These are phyloP conservation scores for Heliconius ethilla DNA, from an alignment of 2,888 invertebrate species.

Conservation along the genomic window DNA sequence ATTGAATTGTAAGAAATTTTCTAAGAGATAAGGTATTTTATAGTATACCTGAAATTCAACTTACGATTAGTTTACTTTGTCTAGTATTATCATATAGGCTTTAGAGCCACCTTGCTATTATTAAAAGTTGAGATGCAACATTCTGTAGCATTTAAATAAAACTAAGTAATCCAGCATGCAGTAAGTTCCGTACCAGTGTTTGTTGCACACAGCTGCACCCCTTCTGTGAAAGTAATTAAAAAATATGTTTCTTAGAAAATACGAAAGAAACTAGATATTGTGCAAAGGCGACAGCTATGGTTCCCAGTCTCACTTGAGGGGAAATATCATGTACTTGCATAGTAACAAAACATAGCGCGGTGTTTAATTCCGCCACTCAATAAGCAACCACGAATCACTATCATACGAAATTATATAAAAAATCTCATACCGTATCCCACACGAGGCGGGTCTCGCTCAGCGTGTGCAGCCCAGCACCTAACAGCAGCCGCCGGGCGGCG, in stretches of 20 bases:
- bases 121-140: slow-evolving; percentile 64
- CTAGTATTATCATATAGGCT: slow-evolving; percentile 33
- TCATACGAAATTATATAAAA: no score
- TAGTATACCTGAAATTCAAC: slow-evolving; percentile 39
- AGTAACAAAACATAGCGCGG: no score
- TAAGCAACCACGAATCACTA: no score
- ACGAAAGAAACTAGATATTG: not conserved
- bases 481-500: slow-evolving; percentile 95
- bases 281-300: no score
- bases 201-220: slow-evolving; percentile 77
- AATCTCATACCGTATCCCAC: slow-evolving; percentile 20
- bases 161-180: slow-evolving; percentile 71
- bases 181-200: slow-evolving; percentile 72
- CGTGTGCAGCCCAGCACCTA: slow-evolving; percentile 82
- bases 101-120: slow-evolving; percentile 47
- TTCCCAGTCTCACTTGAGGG: no score
- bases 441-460: slow-evolving; percentile 55
- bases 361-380: no score
- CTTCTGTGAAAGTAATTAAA: slow-evolving; percentile 46
- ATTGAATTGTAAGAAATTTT: slow-evolving; percentile 27
- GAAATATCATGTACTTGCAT: no score
- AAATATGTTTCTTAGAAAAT: not conserved
- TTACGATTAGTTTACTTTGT: slow-evolving; percentile 36
- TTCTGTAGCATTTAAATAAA: slow-evolving; percentile 69
- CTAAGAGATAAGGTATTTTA: slow-evolving; percentile 31